Base-by-base conservation (phyloP, 2,888 invertebrate species). In the Nemotelus nigrinus region DNA sequence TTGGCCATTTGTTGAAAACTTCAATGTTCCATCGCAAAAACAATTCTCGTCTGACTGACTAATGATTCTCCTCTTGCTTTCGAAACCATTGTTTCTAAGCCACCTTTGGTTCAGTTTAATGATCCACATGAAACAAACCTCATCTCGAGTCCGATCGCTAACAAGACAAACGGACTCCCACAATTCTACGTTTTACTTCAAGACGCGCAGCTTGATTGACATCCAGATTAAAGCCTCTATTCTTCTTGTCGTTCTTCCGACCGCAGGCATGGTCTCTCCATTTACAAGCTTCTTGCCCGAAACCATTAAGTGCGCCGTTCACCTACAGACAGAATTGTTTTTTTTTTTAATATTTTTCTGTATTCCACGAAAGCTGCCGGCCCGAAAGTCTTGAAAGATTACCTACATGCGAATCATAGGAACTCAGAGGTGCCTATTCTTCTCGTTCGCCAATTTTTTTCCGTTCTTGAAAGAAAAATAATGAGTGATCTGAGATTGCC, bases 401-500 rank as follows among this genome's bases (percentile, higher is more conserved):
- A 58, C 10, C 58, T 58, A 60, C 39, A 60, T 60, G 25, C 4
- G 60, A 60, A 60, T 8, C 25, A 7, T 48, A 25, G 25, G 25
- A 25, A 39, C 6, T 39, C 43, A 2, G 10, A 63, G 63, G 63
- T 39, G 63, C 48, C 25, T 41, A 60, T 68, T 45, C 47, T 47
- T 68, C 50, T 68, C 50, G 67, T 25, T 25, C 25, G 25, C 25
- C 67, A 50, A 68, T 68, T 68, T 50, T 67, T 67, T 4, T 25
- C 25, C 25, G 25, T 25, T 25, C 25, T 25, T 25, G 25, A 25
- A 25, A 48, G 25, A 68, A 48, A 68, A 50, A 68, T 48, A 68
- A 68, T 41, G 47, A 45, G 47, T 10, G 45, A 44, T 8, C 7
- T 39, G 48, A 25, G 48, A 25, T 68, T 7, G 5, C 39, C 58